Evolutionary conservation across 1,140 invertebrate species (phyloP).

Genomic region (Tribolium castaneum): DNA sequence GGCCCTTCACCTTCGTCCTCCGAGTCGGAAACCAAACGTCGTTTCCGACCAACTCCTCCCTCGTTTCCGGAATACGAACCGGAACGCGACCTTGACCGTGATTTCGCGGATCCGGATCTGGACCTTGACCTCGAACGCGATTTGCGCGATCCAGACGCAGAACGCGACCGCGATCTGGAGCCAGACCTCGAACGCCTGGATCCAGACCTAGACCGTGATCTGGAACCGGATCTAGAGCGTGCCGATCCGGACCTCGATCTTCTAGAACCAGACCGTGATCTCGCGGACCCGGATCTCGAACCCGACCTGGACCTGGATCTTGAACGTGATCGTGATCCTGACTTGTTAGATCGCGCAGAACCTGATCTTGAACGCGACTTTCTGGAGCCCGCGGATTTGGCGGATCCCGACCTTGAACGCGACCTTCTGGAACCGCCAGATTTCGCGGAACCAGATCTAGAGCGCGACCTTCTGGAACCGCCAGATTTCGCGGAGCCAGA

Average conservation of each 20-base stretch:
- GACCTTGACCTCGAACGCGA: conserved; percentile 57
- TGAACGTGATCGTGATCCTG: conserved; percentile 52
- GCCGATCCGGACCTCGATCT: conserved; percentile 52
- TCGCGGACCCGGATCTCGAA: conserved; percentile 62
- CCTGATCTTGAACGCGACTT: conserved; percentile 59
- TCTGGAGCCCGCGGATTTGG: conserved; percentile 48
- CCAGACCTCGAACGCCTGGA: conserved; percentile 51
- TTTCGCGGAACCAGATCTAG: conserved; percentile 54
- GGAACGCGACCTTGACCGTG: conserved; percentile 58
- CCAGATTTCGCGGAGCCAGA: conserved; percentile 56
- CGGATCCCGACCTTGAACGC: conserved; percentile 49
- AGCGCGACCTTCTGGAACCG: conserved; percentile 45
- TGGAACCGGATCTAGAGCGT: conserved; percentile 39
- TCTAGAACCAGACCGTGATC: conserved; percentile 55
- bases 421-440: not conserved
- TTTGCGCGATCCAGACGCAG: conserved; percentile 49
- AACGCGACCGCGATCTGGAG: conserved; percentile 52
- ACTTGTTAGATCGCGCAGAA: conserved; percentile 52
- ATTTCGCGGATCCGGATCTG: conserved; percentile 58
- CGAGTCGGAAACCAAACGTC: conserved; percentile 68
- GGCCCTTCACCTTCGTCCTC: conserved; percentile 65
- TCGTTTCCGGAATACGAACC: conserved; percentile 52
- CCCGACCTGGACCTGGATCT: conserved; percentile 61
- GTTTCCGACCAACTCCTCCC: conserved; percentile 59
- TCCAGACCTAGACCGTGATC: conserved; percentile 45